Evolutionary conservation across 92 coral and sea anemone species (phyloP).

Genomic region (Actinostola sp.): DNA sequence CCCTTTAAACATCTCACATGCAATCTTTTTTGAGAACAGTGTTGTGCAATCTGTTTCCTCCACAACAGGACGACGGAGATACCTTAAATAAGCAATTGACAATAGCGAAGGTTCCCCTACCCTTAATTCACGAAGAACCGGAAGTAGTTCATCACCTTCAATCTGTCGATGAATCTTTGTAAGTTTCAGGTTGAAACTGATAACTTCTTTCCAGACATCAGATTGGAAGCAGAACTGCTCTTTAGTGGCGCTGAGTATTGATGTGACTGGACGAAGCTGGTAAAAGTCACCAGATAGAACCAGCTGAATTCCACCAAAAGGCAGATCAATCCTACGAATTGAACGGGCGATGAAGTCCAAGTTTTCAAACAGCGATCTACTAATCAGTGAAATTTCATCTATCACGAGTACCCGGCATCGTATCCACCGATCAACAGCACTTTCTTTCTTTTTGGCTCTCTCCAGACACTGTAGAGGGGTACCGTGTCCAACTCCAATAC

Average conservation of each 20-base stretch:
- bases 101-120: background rate
- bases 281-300: background rate
- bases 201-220: too few species aligned
- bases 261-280: slow-evolving; percentile 25
- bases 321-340: too few species aligned
- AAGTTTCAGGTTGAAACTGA: too few species aligned
- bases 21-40: background rate
- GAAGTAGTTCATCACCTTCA: background rate
- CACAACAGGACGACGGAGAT: background rate
- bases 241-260: too few species aligned
- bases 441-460: background rate
- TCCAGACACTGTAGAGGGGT: background rate
- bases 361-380: too few species aligned
- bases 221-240: too few species aligned
- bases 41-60: background rate
- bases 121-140: background rate
- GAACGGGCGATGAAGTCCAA: too few species aligned
- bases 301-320: too few species aligned
- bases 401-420: background rate
- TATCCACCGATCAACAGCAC: background rate
- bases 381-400: too few species aligned
- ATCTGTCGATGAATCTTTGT: too few species aligned
- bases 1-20: background rate
- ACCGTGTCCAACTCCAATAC: slow-evolving; percentile 12
- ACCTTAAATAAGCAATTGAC: background rate